These are phyloP conservation scores for Parapristionchus giblindavisi DNA, from an alignment of 2,888 invertebrate genomes.

Conservation along the genomic window DNA sequence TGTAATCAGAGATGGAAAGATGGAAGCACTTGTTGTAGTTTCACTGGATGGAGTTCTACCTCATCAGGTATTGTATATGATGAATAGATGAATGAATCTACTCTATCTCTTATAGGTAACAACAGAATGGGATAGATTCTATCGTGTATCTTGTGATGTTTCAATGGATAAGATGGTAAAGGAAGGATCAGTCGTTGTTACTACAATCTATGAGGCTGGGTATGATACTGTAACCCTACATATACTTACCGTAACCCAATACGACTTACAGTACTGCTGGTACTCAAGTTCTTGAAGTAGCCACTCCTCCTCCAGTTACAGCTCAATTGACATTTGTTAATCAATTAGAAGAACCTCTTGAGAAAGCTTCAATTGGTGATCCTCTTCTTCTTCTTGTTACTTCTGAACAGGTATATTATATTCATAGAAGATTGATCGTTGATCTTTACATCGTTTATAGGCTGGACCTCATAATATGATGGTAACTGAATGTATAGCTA, in stretches of 20 bases:
- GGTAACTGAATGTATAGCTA: constrained; percentile 70
- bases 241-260: constrained; percentile 3
- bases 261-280: constrained; percentile 35
- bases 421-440: neutral
- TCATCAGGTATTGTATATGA: constrained; percentile 58
- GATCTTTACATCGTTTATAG: constrained; percentile 20
- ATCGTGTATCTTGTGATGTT: constrained; percentile 69
- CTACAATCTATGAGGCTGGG: constrained; percentile 69
- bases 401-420: constrained; percentile 58
- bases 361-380: constrained; percentile 69
- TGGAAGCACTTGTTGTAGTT: constrained; percentile 70
- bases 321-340: constrained; percentile 68
- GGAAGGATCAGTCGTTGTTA: constrained; percentile 70
- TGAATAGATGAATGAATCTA: neutral
- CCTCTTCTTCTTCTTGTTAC: constrained; percentile 65
- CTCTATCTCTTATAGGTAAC: constrained; percentile 53
- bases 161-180: constrained; percentile 69
- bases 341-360: constrained; percentile 63
- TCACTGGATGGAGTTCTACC: constrained; percentile 70
- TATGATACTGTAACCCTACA: constrained; percentile 39
- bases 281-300: constrained; percentile 66
- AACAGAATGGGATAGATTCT: constrained; percentile 70
- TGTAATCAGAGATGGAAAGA: constrained; percentile 68
- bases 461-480: constrained; percentile 70
- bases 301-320: constrained; percentile 69